Evolutionary conservation across 2,888 invertebrate species (phyloP), one percentile per base, ranked within the genome.

Genomic region (Chymomyza amoena): DNA sequence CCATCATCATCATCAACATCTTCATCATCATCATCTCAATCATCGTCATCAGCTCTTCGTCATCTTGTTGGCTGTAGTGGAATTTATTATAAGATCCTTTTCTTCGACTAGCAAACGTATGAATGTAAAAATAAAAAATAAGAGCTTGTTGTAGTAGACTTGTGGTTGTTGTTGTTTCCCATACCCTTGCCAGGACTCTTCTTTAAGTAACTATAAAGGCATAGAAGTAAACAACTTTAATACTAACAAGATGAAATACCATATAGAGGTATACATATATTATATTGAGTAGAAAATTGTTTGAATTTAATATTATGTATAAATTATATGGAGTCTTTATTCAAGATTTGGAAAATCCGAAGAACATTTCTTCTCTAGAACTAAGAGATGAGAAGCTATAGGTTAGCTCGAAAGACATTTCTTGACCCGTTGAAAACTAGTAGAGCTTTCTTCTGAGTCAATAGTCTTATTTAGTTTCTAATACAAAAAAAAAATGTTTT

Each of bases 51-150:
- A 61, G 52, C 20, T 64, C 51, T 16, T 81, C 77, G 72, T 72
- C 85, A 81, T 81, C 84, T 80, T 79, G 84, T 79, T 84, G 82
- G 66, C 78, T 66, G 77, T 81, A 81, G 80, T 81, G 84, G 86
- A 85, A 85, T 85, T 86, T 85, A 81, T 86, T 86, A 85, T 84
- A 86, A 86, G 84, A 83, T 84, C 76, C 84, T 76, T 81, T 65
- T 71, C 63, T 80, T 67, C 60, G 25, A 32, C 15, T 54, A 54
- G 54, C 54, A 18, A 51, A 54, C 25, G 25, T 75, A 79, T 83
- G 85, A 83, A 85, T 85, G 81, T 79, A 64, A 64, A 64, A 28
- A 28, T 28, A 28, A 28, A 32, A 76, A 72, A 45, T 45, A 45
- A 45, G 39, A 73, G 74, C 50, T 76, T 76, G 72, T 63, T 72